phyloP scores from a whole-genome alignment of 2,113 vertebrate species.

The Falco punctatus region DNA sequence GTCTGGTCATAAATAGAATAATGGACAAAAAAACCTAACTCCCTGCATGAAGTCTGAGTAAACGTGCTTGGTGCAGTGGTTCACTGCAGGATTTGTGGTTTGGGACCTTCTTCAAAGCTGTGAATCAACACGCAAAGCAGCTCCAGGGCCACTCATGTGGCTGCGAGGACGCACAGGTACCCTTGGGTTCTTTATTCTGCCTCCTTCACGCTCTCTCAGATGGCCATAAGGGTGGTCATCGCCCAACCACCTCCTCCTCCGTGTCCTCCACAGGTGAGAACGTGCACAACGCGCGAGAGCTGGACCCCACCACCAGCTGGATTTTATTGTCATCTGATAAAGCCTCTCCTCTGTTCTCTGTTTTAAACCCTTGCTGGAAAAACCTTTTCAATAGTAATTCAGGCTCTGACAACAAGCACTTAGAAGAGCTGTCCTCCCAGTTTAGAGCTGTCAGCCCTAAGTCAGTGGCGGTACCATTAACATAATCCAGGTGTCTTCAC shows the following conservation, averaged over 20 bases:
- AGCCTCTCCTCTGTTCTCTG: not conserved
- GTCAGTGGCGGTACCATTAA: not conserved
- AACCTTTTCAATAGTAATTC: not conserved
- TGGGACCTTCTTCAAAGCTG: constrained; percentile 3
- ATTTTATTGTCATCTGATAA: not conserved
- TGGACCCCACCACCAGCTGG: not conserved
- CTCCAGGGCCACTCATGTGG: not conserved
- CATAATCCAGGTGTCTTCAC: constrained; percentile 1
- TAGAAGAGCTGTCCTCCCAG: not conserved
- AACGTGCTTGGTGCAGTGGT: not conserved
- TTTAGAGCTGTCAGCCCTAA: not conserved
- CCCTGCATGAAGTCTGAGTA: not conserved
- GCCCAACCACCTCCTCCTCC: not conserved
- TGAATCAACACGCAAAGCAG: not conserved
- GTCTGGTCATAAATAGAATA: constrained; percentile 17
- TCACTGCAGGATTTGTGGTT: constrained; percentile 21
- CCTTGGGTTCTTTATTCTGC: not conserved
- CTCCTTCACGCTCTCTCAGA: not conserved
- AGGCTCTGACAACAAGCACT: not conserved
- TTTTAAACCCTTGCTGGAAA: not conserved
- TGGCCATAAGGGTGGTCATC: not conserved
- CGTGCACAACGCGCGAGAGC: fast-evolving
- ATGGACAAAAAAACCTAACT: constrained; percentile 14
- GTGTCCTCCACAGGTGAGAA: not conserved
- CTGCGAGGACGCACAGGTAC: not conserved